These are phyloP conservation scores for Phytoseiulus persimilis DNA, from an alignment of 2,888 invertebrate genomes.

Conservation along the genomic window DNA sequence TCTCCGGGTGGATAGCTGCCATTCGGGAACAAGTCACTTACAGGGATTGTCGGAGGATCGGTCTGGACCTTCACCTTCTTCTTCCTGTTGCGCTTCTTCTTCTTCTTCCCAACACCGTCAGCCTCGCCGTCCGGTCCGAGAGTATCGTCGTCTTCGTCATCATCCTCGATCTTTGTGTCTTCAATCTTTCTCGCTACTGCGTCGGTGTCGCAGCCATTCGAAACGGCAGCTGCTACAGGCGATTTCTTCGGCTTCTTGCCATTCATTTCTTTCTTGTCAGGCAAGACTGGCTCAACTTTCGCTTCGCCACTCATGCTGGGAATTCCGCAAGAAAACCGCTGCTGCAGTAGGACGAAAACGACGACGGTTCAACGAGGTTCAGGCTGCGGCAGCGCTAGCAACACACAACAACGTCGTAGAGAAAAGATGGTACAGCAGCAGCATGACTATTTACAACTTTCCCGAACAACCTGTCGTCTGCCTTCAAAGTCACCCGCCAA, in stretches of 20 bases:
- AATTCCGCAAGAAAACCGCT: neutral
- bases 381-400: neutral
- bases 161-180: constrained; percentile 59
- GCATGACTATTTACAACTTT: neutral
- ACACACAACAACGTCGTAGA: neutral
- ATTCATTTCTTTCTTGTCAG: neutral
- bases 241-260: neutral
- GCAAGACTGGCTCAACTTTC: neutral
- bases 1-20: constrained; percentile 78
- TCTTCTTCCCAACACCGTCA: constrained; percentile 56
- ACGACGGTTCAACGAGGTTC: neutral
- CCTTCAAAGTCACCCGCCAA: neutral
- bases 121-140: constrained; percentile 58
- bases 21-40: constrained; percentile 73
- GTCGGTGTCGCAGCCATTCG: constrained; percentile 11
- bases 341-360: neutral
- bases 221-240: neutral
- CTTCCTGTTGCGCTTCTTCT: constrained; percentile 43
- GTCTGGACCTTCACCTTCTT: constrained; percentile 58
- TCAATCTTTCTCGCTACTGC: constrained; percentile 49
- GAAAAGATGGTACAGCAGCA: neutral
- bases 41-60: constrained; percentile 75
- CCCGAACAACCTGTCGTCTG: neutral
- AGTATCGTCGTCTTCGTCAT: constrained; percentile 50
- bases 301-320: neutral